Evolutionary conservation across 1,140 invertebrate genomes (phyloP).

Genomic region (Drepana arcuata): DNA sequence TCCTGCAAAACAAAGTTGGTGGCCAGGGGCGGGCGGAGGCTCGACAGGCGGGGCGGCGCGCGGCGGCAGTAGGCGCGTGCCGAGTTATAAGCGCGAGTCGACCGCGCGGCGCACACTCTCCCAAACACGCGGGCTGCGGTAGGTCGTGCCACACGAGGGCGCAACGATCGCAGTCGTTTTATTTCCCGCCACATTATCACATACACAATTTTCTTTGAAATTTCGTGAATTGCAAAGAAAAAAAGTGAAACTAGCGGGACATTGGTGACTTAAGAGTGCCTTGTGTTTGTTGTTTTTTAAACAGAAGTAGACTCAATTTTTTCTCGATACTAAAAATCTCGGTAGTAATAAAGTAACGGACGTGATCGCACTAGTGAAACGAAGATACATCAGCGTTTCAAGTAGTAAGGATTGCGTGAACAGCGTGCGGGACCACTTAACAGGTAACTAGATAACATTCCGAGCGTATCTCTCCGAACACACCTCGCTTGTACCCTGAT

Average conservation of each 20-base stretch:
- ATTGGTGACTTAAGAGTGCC: conserved; percentile 51
- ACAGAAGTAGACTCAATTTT: conserved; percentile 25
- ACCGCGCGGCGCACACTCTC: conserved; percentile 41
- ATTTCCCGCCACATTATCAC: conserved; percentile 31
- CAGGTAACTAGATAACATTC: conserved; percentile 37
- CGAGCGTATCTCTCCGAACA: too few relatives aligned
- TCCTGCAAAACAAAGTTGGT: conserved; percentile 8
- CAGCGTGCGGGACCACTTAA: conserved; percentile 24
- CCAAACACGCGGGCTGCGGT: conserved; percentile 48
- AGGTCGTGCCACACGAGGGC: conserved; percentile 54
- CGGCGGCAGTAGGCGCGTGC: conserved; percentile 8
- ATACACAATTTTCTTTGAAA: conserved; percentile 66
- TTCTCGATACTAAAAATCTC: conserved; percentile 21
- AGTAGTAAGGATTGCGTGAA: conserved; percentile 58
- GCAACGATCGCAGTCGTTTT: conserved; percentile 55
- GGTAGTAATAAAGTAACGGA: conserved; percentile 24
- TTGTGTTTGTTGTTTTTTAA: conserved; percentile 35
- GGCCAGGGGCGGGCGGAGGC: conserved; percentile 36
- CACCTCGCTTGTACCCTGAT: too few relatives aligned
- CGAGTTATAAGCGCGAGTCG: conserved; percentile 33
- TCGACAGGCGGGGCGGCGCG: conserved; percentile 13
- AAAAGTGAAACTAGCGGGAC: conserved; percentile 50
- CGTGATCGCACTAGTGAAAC: conserved; percentile 55
- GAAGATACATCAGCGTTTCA: conserved; percentile 39
- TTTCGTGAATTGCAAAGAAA: conserved; percentile 67